Conservation (phyloP, 2,797 vertebrate genomes). For the Liparis tanakae region DNA sequence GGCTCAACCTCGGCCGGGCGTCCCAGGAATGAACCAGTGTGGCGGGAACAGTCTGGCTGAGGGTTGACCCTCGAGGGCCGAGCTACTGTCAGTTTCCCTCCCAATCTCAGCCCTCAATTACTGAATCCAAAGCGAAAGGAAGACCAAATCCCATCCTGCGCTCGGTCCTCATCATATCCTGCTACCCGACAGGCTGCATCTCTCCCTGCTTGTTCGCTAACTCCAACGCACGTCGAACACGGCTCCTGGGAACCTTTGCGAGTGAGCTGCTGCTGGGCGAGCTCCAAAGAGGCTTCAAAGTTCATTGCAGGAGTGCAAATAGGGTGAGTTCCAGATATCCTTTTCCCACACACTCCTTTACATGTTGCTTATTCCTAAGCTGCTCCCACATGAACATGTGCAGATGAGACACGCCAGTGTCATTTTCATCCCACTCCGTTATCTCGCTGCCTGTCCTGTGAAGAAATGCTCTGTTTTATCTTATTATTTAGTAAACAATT, state of each 20-base stretch:
- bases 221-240: constrained; percentile 51
- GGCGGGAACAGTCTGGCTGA: constrained; percentile 30
- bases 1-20: constrained; percentile 29
- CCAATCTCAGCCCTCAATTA: constrained; percentile 74
- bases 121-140: constrained; percentile 67
- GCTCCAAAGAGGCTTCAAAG: constrained; percentile 69
- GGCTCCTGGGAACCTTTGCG: constrained; percentile 60
- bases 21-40: constrained; percentile 44
- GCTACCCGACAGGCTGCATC: constrained; percentile 56
- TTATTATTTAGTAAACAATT: constrained; percentile 70
- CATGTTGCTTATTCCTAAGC: constrained; percentile 43
- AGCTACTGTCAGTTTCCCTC: constrained; percentile 60
- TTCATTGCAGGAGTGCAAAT: constrained; percentile 61
- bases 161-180: constrained; percentile 62
- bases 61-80: constrained; percentile 56
- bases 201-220: constrained; percentile 48
- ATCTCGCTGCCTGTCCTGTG: constrained; percentile 49
- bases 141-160: constrained; percentile 60
- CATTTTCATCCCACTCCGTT: constrained; percentile 48
- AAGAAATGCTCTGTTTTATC: constrained; percentile 62
- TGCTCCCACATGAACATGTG: constrained; percentile 40
- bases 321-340: constrained; percentile 40
- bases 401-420: constrained; percentile 53
- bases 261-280: constrained; percentile 63
- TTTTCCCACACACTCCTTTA: constrained; percentile 34